Conservation (phyloP, 2,888 invertebrate species). For the Thereva nobilitata region DNA sequence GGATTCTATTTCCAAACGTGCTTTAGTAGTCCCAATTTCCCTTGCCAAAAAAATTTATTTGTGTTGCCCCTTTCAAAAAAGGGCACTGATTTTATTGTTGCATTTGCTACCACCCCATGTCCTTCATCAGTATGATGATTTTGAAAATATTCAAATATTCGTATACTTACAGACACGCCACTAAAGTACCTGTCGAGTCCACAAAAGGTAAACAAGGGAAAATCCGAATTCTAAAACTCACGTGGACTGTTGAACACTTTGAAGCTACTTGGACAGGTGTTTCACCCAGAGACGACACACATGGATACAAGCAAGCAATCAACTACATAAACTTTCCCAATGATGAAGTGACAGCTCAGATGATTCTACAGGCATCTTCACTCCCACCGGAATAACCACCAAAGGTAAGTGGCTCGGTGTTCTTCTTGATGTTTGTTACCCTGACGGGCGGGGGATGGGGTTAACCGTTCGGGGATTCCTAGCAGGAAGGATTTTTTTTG, state of each 20-base stretch:
- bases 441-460: not conserved
- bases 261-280: constrained; percentile 11
- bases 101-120: not conserved
- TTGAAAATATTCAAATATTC: not conserved
- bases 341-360: constrained; percentile 43
- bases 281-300: constrained; percentile 10
- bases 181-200: constrained; percentile 24
- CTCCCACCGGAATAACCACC: constrained; percentile 41
- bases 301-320: constrained; percentile 35
- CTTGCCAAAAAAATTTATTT: no score
- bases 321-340: constrained; percentile 29
- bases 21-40: no score
- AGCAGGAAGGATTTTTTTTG: not conserved
- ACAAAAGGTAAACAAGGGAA: constrained; percentile 14
- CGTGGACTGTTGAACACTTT: constrained; percentile 1
- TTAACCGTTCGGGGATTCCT: no score
- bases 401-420: constrained; percentile 37
- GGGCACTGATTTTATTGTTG: no score
- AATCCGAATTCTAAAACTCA: not conserved
- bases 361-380: constrained; percentile 41
- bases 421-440: constrained; percentile 9
- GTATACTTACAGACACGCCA: constrained; percentile 22
- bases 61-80: no score
- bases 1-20: not conserved
- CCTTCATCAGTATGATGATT: not conserved